Base-by-base conservation (phyloP, 2,113 vertebrate species). In the Salvelinus sp. region DNA sequence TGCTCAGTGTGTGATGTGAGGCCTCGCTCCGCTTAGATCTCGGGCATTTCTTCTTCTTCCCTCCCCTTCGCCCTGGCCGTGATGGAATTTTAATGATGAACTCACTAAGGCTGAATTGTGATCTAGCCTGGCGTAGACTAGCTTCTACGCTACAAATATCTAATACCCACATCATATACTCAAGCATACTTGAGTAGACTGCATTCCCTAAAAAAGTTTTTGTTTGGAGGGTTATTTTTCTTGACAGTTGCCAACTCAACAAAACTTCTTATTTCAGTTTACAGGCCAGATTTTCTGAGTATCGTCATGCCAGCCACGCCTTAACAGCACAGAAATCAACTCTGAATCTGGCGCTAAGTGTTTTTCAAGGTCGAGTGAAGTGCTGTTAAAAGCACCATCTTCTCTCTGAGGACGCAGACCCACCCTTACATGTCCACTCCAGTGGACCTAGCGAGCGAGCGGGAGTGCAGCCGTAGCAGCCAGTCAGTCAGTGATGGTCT, bases 21-120 rank as follows among this genome's bases (percentile, higher is more conserved):
- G 81, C 65, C 78, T 54, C 58, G 16, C 48, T 38, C 70, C 75
- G 76, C 77, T 90, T 71, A 90, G 87, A 90, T 89, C 83, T 82
- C 27, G 60, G 81, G 78, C 73, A 72, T 75, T 79, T 86, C 50
- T 77, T 81, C 69, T 70, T 64, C 70, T 77, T 79, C 75, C 27
- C 79, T 76, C 65, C 69, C 70, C 6, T 33, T 79, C 47, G 63
- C 79, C 63, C 81, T 78, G 78, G 74, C 88, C 83, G 79, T 79
- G 86, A 90, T 79, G 48, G 82, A 87, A 88, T 89, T 88, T 89
- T 88, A 85, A 91, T 88, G 88, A 91, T 86, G 82, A 80, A 72
- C 82, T 80, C 73, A 69, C 75, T 70, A 75, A 83, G 80, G 66
- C 82, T 22, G 78, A 83, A 89, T 76, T 76, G 74, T 85, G 84